phyloP scores from a whole-genome alignment of 2,888 invertebrate species.

The Osmoderma eremita region DNA sequence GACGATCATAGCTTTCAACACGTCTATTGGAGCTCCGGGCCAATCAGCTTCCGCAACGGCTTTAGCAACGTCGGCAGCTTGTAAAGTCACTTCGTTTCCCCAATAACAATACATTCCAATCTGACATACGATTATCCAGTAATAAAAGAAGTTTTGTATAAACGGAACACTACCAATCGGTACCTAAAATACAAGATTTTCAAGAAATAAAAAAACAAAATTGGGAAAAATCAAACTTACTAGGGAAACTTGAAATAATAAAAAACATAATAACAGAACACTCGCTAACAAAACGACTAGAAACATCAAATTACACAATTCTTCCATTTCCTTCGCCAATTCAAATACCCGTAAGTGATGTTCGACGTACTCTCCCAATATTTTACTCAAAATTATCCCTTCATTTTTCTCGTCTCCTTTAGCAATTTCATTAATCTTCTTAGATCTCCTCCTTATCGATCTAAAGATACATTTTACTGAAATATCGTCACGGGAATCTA shows the following conservation, averaged over 20 bases:
- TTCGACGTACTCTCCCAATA: conserved; percentile 44
- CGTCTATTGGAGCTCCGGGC: conserved; percentile 39
- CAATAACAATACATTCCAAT: conserved; percentile 50
- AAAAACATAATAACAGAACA: conserved; percentile 42
- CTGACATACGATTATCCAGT: conserved; percentile 48
- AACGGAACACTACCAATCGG: conserved; percentile 44
- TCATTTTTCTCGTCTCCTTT: background rate
- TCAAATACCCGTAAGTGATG: conserved; percentile 46
- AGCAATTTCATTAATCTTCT: background rate
- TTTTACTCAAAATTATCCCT: conserved; percentile 1
- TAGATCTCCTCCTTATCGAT: conserved; percentile 10
- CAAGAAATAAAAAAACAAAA: conserved; percentile 1
- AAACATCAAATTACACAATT: conserved; percentile 45
- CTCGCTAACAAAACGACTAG: conserved; percentile 41
- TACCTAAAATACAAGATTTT: conserved; percentile 34
- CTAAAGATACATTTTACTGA: conserved; percentile 1
- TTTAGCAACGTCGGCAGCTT: conserved; percentile 45
- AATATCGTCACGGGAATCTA: background rate
- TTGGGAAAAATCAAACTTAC: conserved; percentile 31
- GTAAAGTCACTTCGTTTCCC: conserved; percentile 49
- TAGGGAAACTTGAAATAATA: conserved; percentile 42
- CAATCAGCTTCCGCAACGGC: conserved; percentile 46
- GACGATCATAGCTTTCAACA: conserved; percentile 46
- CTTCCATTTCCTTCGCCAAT: conserved; percentile 45
- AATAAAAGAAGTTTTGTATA: conserved; percentile 46